Base-by-base conservation (phyloP, 1,140 invertebrate genomes). In the Hyles vespertilio region DNA sequence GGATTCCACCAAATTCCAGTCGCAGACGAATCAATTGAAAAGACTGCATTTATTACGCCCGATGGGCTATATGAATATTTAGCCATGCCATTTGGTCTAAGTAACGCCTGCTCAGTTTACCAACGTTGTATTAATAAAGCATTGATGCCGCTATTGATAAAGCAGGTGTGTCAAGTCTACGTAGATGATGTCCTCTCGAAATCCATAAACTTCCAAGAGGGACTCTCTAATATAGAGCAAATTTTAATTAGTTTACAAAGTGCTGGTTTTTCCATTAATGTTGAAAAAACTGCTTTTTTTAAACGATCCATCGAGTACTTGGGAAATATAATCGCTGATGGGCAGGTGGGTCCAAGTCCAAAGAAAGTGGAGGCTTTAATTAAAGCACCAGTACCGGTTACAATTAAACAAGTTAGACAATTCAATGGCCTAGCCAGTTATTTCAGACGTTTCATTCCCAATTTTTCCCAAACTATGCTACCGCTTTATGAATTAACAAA, bases 11-110 rank as follows among this genome's bases (percentile, higher is more conserved):
- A 88, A 22, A 74, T 87, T 0, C 65, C 65, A 0, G 70, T 92
- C 3, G 70, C 84, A 3, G 51, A 63, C 32, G 40, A 58, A 0
- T 74, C 79, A 50, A 79, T 67, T 4, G 62, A 78, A 7, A 92
- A 91, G 74, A 92, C 90, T 0, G 89, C 89, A 0, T 91, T 92
- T 51, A 63, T 74, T 3, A 85, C 75, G 1, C 71, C 66, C 2
- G 69, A 71, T 22, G 69, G 69, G 2, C 40, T 61, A 32, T 71
- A 51, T 22, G 58, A 71, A 49, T 71, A 63, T 7, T 5, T 58
- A 1, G 43, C 60, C 4, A 71, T 70, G 58, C 69, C 65, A 5
- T 71, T 71, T 50, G 69, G 69, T 3, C 43, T 71, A 2, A 53
- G 51, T 48, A 72, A 72, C 46, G 66, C 63, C 1, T 45, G 11